Percentiles rank a stretch among this genome's conserved stretches.
Evolutionary conservation across 2,888 invertebrate species (phyloP).

Genomic region (Acrobasis suavella): DNA sequence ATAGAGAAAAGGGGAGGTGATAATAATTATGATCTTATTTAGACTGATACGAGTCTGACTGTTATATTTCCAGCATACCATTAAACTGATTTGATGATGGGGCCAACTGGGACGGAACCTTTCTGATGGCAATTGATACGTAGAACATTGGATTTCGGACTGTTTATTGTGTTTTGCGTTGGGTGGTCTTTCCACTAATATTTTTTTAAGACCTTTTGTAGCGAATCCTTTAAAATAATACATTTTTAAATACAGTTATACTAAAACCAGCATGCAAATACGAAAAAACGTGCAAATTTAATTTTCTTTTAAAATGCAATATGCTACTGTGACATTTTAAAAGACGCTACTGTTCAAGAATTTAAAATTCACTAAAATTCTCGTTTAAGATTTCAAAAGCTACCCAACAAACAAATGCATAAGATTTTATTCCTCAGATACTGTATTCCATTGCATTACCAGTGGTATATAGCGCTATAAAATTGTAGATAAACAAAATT

Average conservation of each 20-base stretch:
- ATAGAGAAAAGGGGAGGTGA: too few relatives aligned
- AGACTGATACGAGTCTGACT: too few relatives aligned
- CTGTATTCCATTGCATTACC: conserved; percentile 18
- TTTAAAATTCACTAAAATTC: conserved; percentile 8
- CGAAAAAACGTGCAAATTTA: not conserved
- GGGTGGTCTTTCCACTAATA: too few relatives aligned
- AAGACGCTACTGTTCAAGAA: not conserved
- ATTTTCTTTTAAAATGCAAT: not conserved
- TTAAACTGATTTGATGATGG: too few relatives aligned
- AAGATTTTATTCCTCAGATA: conserved; percentile 8
- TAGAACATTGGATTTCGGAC: too few relatives aligned
- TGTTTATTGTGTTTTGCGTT: too few relatives aligned
- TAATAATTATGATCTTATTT: too few relatives aligned
- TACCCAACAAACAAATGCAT: not conserved
- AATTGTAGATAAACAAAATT: conserved; percentile 20
- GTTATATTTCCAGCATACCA: too few relatives aligned
- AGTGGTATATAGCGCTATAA: conserved; percentile 14
- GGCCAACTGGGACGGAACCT: too few relatives aligned
- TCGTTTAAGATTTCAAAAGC: conserved; percentile 4
- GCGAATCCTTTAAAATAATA: not conserved
- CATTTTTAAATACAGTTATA: not conserved
- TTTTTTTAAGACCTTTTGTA: too few relatives aligned
- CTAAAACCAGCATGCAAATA: not conserved
- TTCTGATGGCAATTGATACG: too few relatives aligned
- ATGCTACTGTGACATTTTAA: not conserved